phyloP scores from a whole-genome alignment of 92 coral and sea anemone genomes.

The Epizoanthus stellaris region DNA sequence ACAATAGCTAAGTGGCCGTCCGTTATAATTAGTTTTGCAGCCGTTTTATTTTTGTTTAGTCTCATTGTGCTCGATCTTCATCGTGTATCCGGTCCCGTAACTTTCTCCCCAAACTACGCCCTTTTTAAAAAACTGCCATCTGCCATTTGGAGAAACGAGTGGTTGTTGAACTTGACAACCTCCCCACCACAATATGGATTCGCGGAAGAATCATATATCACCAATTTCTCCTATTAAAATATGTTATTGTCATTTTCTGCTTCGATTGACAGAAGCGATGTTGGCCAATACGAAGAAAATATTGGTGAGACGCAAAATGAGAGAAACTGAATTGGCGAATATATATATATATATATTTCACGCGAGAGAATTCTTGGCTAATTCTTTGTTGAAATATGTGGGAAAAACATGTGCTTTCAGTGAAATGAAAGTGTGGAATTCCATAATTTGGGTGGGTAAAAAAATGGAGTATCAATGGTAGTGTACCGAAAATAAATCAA shows the following conservation, averaged over 20 bases:
- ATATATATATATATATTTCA: no score
- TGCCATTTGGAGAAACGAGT: no score
- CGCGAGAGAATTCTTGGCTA: no score
- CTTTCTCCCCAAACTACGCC: slow-evolving; percentile 10
- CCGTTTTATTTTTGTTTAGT: neutral
- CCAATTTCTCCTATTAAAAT: no score
- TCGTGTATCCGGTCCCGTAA: slow-evolving; percentile 1
- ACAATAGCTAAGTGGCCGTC: neutral
- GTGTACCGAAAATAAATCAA: no score
- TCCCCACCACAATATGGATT: no score
- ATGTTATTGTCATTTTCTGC: no score
- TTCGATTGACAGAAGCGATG: no score
- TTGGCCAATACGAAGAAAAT: no score
- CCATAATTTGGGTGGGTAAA: neutral
- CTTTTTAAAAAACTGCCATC: neutral
- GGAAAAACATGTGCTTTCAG: no score
- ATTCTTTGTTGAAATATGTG: neutral
- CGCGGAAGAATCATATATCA: no score
- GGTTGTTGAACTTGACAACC: no score
- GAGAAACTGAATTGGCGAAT: neutral
- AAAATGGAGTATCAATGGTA: neutral
- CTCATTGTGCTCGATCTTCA: neutral
- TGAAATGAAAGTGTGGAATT: slow-evolving; percentile 3
- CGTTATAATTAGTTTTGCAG: neutral
- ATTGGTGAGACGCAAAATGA: neutral